These are phyloP conservation scores for Poecile atricapillus DNA, from an alignment of 2,113 vertebrate species.

Conservation along the genomic window DNA sequence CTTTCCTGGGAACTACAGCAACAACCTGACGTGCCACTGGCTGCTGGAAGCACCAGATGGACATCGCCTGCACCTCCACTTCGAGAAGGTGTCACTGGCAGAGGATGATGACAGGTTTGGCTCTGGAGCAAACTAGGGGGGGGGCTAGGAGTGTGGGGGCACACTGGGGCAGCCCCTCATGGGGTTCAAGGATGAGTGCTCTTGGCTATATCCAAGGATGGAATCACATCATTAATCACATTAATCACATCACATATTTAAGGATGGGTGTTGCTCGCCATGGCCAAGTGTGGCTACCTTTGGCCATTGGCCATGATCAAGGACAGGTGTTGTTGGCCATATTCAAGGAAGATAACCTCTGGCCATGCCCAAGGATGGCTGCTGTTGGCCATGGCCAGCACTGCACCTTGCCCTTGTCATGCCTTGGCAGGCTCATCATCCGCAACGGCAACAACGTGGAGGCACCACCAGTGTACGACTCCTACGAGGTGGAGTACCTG, in stretches of 20 bases:
- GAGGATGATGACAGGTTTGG: conserved; percentile 96
- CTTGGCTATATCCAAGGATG: not conserved
- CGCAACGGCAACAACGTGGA: conserved; percentile 93
- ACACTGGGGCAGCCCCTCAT: not conserved
- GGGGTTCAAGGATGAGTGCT: not conserved
- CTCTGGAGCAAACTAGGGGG: accelerated
- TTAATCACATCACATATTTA: too few species aligned
- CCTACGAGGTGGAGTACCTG: conserved; percentile 95
- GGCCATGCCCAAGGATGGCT: not conserved
- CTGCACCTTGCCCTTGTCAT: not conserved
- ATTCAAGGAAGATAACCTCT: not conserved
- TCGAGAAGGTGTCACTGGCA: conserved; percentile 95
- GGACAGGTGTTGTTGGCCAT: not conserved
- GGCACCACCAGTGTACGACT: conserved; percentile 89
- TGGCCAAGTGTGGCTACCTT: not conserved
- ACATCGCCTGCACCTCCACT: conserved; percentile 91
- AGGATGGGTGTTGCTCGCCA: accelerated
- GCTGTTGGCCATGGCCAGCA: not conserved
- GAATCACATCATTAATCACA: too few species aligned
- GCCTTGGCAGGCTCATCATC: conserved; percentile 84
- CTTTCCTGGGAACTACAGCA: conserved; percentile 97
- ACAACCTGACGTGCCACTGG: conserved; percentile 98
- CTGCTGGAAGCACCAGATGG: conserved; percentile 85
- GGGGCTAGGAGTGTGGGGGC: too few species aligned
- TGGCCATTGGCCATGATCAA: not conserved